Conservation (phyloP, 2,797 vertebrate genomes). For the Simalia tracyae region DNA sequence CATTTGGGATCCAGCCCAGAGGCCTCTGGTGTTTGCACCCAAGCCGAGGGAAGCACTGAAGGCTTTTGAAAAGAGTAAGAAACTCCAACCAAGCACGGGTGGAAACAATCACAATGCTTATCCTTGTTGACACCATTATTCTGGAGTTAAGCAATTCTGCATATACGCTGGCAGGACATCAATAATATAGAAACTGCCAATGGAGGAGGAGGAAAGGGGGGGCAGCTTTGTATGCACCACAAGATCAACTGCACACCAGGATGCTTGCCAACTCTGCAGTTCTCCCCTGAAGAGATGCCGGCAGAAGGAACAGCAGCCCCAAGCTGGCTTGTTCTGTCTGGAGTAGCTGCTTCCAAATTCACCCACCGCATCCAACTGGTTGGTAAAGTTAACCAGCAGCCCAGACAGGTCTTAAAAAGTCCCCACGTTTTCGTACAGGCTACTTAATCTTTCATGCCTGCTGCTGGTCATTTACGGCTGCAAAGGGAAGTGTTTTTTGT, state of each 20-base stretch:
- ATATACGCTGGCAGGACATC: background rate
- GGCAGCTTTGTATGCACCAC: conserved; percentile 10
- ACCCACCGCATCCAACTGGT: background rate
- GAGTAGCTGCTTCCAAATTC: background rate
- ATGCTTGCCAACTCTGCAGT: conserved; percentile 26
- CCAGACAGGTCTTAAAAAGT: background rate
- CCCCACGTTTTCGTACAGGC: background rate
- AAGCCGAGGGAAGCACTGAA: background rate
- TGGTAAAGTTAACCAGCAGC: background rate
- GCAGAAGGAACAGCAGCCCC: background rate
- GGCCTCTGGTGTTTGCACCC: background rate
- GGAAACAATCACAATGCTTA: background rate
- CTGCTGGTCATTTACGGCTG: background rate
- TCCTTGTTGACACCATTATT: background rate
- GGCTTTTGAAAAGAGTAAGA: background rate
- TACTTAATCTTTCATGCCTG: background rate
- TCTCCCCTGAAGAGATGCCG: background rate
- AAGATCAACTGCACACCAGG: conserved; percentile 24
- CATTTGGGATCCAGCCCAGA: background rate
- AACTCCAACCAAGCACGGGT: background rate
- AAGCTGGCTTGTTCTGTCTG: background rate
- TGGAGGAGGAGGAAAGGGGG: background rate
- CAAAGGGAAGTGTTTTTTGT: background rate
- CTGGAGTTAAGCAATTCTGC: background rate
- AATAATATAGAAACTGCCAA: background rate